Conservation (phyloP, 1,140 invertebrate genomes). For the Pinna nobilis region DNA sequence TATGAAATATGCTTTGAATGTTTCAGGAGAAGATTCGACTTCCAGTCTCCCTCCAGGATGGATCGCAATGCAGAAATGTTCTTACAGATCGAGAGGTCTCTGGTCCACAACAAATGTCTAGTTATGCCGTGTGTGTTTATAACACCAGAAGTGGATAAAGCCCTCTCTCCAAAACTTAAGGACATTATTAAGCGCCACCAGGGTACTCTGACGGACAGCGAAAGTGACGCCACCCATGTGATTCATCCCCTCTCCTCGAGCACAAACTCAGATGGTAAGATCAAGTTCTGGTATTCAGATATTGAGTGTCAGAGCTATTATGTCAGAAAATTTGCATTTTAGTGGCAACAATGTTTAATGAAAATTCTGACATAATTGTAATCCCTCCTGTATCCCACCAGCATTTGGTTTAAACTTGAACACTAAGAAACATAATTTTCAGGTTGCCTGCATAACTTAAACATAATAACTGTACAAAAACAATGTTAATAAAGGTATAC, state of each 20-base stretch:
- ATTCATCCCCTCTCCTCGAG: slow-evolving; percentile 82
- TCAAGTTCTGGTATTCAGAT: not conserved
- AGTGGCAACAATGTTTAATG: no score
- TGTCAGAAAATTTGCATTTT: no score
- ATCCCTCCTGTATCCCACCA: no score
- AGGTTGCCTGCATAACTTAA: no score
- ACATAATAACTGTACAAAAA: no score
- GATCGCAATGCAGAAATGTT: slow-evolving; percentile 96
- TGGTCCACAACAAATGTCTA: slow-evolving; percentile 88
- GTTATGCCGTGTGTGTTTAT: slow-evolving; percentile 82
- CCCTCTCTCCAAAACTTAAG: slow-evolving; percentile 84
- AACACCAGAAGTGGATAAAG: slow-evolving; percentile 87
- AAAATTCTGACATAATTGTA: no score
- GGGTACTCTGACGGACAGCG: slow-evolving; percentile 86
- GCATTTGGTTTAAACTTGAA: no score
- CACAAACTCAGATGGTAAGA: slow-evolving; percentile 35
- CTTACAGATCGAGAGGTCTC: slow-evolving; percentile 90
- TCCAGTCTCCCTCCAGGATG: slow-evolving; percentile 89
- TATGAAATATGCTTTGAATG: not conserved
- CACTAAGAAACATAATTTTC: no score
- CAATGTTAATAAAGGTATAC: no score
- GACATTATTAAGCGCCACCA: slow-evolving; percentile 93
- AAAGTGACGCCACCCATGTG: slow-evolving; percentile 93
- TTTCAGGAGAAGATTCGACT: slow-evolving; percentile 75
- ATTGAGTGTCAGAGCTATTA: no score